phyloP scores from a whole-genome alignment of 2,113 vertebrate genomes.

The Archilochus colubris region DNA sequence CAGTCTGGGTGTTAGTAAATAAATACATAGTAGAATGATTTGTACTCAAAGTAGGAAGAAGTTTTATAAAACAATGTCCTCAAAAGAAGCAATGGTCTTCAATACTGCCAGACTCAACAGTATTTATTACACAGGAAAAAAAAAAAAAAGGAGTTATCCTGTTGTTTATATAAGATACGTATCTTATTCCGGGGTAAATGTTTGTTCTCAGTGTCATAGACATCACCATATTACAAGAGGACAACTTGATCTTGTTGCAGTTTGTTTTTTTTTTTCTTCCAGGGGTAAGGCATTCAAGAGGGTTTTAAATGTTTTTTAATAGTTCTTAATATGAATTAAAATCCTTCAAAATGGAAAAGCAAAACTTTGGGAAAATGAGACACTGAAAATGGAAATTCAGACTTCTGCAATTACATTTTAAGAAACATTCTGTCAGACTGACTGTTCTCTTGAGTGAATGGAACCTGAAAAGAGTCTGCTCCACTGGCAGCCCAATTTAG shows the following conservation, averaged over 20 bases:
- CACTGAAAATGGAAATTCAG: background rate
- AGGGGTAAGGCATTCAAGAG: background rate
- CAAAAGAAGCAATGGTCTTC: background rate
- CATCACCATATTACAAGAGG: background rate
- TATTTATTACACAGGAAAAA: background rate
- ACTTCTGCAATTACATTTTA: background rate
- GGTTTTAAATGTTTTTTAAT: background rate
- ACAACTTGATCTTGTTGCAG: background rate
- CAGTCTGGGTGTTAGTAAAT: background rate
- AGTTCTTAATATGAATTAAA: background rate
- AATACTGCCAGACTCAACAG: background rate
- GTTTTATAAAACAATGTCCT: background rate
- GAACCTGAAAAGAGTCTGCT: background rate
- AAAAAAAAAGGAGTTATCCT: background rate
- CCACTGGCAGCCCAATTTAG: background rate
- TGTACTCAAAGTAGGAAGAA: background rate
- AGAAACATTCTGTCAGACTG: background rate
- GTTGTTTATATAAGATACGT: background rate
- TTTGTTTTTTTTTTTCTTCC: background rate
- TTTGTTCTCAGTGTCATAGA: background rate
- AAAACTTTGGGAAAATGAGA: background rate
- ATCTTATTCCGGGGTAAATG: background rate
- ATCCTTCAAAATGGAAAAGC: background rate
- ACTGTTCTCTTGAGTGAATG: background rate
- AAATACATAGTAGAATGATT: background rate